Evolutionary conservation across 2,113 vertebrate genomes (phyloP).

Genomic region (Corydoras sp.): DNA sequence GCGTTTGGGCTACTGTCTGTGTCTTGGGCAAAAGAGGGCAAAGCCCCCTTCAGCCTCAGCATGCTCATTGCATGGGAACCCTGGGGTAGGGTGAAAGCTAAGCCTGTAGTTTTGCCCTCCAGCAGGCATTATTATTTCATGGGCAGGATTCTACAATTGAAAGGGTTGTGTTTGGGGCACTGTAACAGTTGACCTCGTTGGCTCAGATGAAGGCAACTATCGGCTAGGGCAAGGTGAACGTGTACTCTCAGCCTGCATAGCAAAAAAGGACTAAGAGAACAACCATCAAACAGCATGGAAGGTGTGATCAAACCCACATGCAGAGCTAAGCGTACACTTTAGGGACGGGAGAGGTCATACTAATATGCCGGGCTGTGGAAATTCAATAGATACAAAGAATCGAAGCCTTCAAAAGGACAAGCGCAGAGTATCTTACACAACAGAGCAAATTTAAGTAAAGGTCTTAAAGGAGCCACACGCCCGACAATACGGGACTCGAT

Average conservation of each 20-base stretch:
- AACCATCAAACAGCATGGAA: slow-evolving; percentile 1
- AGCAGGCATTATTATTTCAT: slow-evolving; percentile 62
- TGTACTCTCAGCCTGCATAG: slow-evolving; percentile 24
- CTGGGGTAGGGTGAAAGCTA: slow-evolving; percentile 15
- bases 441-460: too few species aligned
- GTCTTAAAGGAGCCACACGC: too few species aligned
- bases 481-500: too few species aligned
- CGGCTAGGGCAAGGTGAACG: slow-evolving; percentile 10
- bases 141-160: slow-evolving; percentile 60
- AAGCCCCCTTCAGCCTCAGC: slow-evolving; percentile 62
- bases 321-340: slow-evolving; percentile 18
- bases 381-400: neutral
- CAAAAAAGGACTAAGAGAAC: slow-evolving; percentile 6
- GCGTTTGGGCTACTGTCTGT: neutral
- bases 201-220: slow-evolving; percentile 22
- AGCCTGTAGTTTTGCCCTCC: slow-evolving; percentile 44
- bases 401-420: too few species aligned
- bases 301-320: slow-evolving; percentile 25
- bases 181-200: slow-evolving; percentile 52
- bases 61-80: slow-evolving; percentile 49
- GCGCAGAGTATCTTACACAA: too few species aligned
- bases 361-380: neutral
- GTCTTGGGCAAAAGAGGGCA: slow-evolving; percentile 34
- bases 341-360: neutral
- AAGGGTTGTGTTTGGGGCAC: slow-evolving; percentile 58